Conservation (phyloP, 2,797 vertebrate genomes). For the Poeciliopsis infans region DNA sequence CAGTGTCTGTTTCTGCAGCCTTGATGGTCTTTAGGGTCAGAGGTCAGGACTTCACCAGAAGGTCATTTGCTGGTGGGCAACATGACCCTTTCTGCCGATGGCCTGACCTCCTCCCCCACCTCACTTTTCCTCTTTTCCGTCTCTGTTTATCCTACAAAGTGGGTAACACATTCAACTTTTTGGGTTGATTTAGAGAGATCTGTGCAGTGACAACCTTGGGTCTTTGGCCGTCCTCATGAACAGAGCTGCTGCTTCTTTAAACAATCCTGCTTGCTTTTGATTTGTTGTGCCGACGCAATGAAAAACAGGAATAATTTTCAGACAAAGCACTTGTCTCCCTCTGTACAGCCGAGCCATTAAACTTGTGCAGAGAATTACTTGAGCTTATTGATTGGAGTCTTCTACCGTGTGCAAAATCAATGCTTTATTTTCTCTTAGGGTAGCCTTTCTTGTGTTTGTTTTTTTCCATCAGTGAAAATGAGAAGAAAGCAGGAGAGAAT, state of each 20-base stretch:
- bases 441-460: slow-evolving; percentile 66
- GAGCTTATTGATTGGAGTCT: slow-evolving; percentile 76
- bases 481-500: slow-evolving; percentile 58
- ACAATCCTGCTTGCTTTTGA: slow-evolving; percentile 34
- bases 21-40: slow-evolving; percentile 42
- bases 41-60: slow-evolving; percentile 56
- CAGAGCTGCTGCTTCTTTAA: slow-evolving; percentile 24
- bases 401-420: slow-evolving; percentile 79
- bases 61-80: slow-evolving; percentile 47
- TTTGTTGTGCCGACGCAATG: slow-evolving; percentile 52
- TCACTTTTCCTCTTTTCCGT: slow-evolving; percentile 9
- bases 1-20: slow-evolving; percentile 48
- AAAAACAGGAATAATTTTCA: slow-evolving; percentile 72
- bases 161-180: slow-evolving; percentile 56
- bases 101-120: slow-evolving; percentile 30
- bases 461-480: slow-evolving; percentile 68
- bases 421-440: slow-evolving; percentile 80
- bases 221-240: not conserved
- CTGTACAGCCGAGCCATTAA: slow-evolving; percentile 72
- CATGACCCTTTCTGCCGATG: slow-evolving; percentile 45
- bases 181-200: slow-evolving; percentile 50
- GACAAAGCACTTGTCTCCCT: slow-evolving; percentile 75
- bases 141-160: slow-evolving; percentile 47
- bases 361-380: slow-evolving; percentile 78
- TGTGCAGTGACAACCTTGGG: not conserved